Conservation (phyloP, 2,888 invertebrate genomes). For the Xanthorhoe spadicearia region DNA sequence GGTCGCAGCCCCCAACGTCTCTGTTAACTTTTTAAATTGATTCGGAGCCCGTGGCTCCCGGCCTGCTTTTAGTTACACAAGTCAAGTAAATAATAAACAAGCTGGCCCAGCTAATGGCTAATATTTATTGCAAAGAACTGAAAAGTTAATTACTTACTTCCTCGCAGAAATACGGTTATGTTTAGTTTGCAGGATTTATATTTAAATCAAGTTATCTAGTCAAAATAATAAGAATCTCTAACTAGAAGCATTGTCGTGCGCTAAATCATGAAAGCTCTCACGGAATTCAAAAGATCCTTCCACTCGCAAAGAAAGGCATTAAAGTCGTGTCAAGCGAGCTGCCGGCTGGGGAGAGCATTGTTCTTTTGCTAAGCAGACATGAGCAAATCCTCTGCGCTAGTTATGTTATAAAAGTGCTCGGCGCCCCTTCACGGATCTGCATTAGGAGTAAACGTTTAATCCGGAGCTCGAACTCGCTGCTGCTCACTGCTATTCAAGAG, state of each 20-base stretch:
- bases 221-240: conserved; percentile 9
- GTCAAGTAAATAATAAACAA: conserved; percentile 66
- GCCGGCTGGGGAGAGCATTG: conserved; percentile 50
- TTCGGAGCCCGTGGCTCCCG: conserved; percentile 52
- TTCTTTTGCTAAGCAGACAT: conserved; percentile 50
- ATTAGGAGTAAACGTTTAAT: conserved; percentile 55
- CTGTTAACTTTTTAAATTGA: conserved; percentile 72
- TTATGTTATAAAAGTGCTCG: conserved; percentile 50
- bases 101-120: conserved; percentile 43
- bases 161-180: conserved; percentile 21
- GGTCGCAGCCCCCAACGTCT: conserved; percentile 49
- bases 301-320: conserved; percentile 37
- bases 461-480: conserved; percentile 36
- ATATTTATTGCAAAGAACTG: conserved; percentile 33
- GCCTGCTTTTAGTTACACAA: conserved; percentile 51
- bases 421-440: conserved; percentile 46
- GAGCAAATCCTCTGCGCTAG: conserved; percentile 46
- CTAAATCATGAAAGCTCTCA: conserved; percentile 28
- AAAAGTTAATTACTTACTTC: conserved; percentile 34
- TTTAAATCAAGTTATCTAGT: conserved; percentile 12
- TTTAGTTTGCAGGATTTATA: conserved; percentile 1
- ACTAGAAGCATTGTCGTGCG: conserved; percentile 2
- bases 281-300: conserved; percentile 23
- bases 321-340: conserved; percentile 37
- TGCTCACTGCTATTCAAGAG: conserved; percentile 31